Evolutionary conservation across 2,888 invertebrate species (phyloP), one percentile per base, ranked within the genome.

Genomic region (Drosophila vallismaia): DNA sequence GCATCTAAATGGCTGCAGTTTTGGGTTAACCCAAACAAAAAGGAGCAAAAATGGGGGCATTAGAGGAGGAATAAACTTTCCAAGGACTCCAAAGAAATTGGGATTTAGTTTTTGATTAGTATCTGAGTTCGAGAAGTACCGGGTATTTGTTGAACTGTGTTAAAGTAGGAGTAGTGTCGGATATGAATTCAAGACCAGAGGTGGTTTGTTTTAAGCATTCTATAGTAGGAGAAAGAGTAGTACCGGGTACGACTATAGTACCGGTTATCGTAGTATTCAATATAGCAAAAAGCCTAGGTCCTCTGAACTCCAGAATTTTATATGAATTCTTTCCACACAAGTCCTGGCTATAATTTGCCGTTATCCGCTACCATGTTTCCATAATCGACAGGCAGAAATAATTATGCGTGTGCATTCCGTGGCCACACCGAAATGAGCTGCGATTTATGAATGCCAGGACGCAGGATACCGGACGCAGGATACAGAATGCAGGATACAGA

Each of bases 371-470:
- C 36, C 36, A 6, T n/a, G n/a, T 5, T 6, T 12, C 12, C 36
- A n/a, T 36, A n/a, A n/a, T 36, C 36, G 36, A 73, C 79, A 82
- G 82, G 79, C 71, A 80, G 75, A 79, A 88, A 85, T 85, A 86
- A 85, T 85, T 87, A 85, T 88, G 85, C 88, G 85, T 85, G 88
- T 83, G 86, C 85, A 86, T 85, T 85, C 87, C 88, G 85, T 86
- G 85, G 85, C 85, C 88, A 86, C 83, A 83, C 75, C 77, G 80
- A 79, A 85, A 85, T 85, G 88, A 86, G 86, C 86, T 82, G 86
- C 82, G 86, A 82, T 82, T 82, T 82, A 82, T 82, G 82, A 86
- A 86, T 86, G 79, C 79, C 85, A 78, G 54, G 62, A 56, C 19
- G 8, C 38, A 50, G 55, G 40, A 60, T 48, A 48, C 85, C 76